A percentile compares a stretch with the other conserved stretches of the same genome.
phyloP scores from a whole-genome alignment of 2,797 vertebrate species.

The Cyclura pinguis region DNA sequence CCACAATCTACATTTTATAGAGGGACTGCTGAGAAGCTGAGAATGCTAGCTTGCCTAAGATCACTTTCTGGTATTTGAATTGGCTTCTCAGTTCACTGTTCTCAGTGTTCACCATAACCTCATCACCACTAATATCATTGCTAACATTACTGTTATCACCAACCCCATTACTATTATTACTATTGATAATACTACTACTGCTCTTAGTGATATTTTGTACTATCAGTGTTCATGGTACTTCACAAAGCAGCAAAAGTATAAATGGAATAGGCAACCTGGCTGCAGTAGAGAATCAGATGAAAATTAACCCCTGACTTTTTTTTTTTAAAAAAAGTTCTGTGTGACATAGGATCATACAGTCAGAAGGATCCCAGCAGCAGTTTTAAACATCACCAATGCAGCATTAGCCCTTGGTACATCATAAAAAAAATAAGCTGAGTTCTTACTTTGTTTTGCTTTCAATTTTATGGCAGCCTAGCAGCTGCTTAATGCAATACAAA shows the following conservation, averaged over 20 bases:
- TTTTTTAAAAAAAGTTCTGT: background rate
- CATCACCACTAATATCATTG: background rate
- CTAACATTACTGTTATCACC: too few relatives aligned
- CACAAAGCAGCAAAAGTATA: background rate
- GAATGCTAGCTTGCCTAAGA: background rate
- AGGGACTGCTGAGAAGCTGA: background rate
- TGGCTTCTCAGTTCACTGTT: background rate
- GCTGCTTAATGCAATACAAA: background rate
- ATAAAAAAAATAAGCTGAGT: background rate
- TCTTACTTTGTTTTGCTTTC: conserved; percentile 9
- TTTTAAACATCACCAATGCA: background rate
- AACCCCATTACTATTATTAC: background rate
- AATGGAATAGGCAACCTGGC: background rate
- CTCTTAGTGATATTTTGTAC: background rate
- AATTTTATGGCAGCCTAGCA: background rate
- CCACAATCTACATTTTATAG: background rate
- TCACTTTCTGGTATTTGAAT: background rate
- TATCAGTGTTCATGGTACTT: background rate
- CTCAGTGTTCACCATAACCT: too few relatives aligned
- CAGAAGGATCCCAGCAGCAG: background rate
- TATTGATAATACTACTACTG: background rate
- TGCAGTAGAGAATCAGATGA: background rate
- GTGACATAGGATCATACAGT: too few relatives aligned
- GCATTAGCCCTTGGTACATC: background rate
- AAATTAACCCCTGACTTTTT: background rate